Evolutionary conservation across 2,113 vertebrate genomes (phyloP).

Genomic region (Desmodus rotundus): DNA sequence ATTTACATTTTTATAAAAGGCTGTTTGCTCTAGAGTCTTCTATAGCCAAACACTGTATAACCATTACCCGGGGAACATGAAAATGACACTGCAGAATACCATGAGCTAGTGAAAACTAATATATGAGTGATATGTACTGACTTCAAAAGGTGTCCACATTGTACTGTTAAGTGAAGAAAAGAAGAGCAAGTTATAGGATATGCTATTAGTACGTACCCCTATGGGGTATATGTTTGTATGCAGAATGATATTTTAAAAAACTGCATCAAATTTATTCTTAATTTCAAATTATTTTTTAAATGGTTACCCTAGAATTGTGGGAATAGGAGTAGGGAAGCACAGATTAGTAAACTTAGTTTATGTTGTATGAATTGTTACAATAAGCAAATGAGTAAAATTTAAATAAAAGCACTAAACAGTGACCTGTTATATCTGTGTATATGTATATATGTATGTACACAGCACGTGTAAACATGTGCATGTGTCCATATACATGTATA

Average conservation of each 20-base stretch:
- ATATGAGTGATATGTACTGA: neutral
- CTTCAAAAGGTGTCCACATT: neutral
- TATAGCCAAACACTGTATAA: accelerated
- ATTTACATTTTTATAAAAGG: neutral
- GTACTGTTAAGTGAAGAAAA: neutral
- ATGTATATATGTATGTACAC: neutral
- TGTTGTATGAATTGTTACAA: neutral
- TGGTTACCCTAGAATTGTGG: neutral
- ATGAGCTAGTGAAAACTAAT: neutral
- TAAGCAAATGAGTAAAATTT: neutral
- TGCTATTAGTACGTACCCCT: neutral
- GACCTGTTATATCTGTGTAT: neutral
- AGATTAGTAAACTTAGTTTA: neutral
- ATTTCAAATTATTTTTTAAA: constrained; percentile 4
- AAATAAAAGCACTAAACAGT: neutral
- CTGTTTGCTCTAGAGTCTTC: neutral
- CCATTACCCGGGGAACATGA: neutral
- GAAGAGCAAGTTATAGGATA: neutral
- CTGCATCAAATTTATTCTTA: neutral
- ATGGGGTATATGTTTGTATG: neutral
- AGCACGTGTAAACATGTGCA: accelerated
- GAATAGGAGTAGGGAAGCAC: neutral
- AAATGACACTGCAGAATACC: neutral
- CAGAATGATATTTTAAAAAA: neutral
- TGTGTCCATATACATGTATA: accelerated